Conservation (phyloP, 2,888 invertebrate genomes). For the Anodontia alba region DNA sequence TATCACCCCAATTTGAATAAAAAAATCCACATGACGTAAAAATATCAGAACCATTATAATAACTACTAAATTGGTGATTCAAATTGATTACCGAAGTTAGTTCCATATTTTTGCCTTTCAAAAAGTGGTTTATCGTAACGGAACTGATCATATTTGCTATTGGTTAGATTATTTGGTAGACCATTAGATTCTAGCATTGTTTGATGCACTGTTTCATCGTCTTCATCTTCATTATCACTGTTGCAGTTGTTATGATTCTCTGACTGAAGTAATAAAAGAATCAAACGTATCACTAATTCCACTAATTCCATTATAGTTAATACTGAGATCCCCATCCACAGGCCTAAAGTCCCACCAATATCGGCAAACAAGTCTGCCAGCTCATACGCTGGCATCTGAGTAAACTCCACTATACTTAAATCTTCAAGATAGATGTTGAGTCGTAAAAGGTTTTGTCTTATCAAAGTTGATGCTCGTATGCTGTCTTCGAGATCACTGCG, state of each 20-base stretch:
- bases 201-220: constrained; percentile 26
- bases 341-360: constrained; percentile 81
- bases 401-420: constrained; percentile 79
- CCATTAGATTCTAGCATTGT: constrained; percentile 38
- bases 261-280: constrained; percentile 73
- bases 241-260: constrained; percentile 68
- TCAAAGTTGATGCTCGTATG: constrained; percentile 72
- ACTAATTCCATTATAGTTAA: constrained; percentile 80
- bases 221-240: constrained; percentile 30
- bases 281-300: constrained; percentile 74
- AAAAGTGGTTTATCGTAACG: constrained; percentile 54
- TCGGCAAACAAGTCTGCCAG: constrained; percentile 80
- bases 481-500: constrained; percentile 56
- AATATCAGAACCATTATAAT: too few relatives aligned
- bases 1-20: too few relatives aligned
- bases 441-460: constrained; percentile 79
- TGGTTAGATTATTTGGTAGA: constrained; percentile 9
- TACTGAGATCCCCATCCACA: constrained; percentile 83
- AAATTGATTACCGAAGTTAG: constrained; percentile 33
- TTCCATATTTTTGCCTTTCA: constrained; percentile 1
- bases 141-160: constrained; percentile 56
- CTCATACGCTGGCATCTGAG: constrained; percentile 78
- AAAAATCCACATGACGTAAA: too few relatives aligned
- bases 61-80: constrained; percentile 57
- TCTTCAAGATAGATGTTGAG: constrained; percentile 81